A percentile compares a stretch with the other conserved stretches of the same genome.
Conservation (phyloP, 2,113 vertebrate genomes). For the Dryoscopus gambensis region DNA sequence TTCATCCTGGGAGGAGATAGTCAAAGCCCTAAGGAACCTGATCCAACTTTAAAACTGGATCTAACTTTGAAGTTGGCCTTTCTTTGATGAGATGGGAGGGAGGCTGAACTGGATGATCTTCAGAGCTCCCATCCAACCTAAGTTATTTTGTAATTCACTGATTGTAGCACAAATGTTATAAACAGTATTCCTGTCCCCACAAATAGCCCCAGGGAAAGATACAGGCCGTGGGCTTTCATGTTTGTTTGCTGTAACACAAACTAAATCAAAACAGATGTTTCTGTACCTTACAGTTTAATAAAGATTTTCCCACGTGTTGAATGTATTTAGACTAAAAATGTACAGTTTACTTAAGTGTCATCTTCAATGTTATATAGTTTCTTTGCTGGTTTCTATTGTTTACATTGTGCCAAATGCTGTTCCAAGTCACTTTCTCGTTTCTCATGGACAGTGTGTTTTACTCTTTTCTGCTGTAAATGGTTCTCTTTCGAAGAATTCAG, state of each 20-base stretch:
- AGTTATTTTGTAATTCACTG: neutral
- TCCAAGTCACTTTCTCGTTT: neutral
- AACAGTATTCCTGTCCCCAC: neutral
- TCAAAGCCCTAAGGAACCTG: neutral
- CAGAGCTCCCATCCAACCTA: neutral
- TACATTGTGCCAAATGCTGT: neutral
- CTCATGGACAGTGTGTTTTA: neutral
- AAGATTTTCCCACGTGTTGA: slow-evolving; percentile 22
- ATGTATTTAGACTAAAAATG: slow-evolving; percentile 28
- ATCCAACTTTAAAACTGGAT: neutral
- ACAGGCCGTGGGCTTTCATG: slow-evolving; percentile 7
- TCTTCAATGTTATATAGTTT: neutral
- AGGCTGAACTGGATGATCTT: neutral
- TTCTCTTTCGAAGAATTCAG: neutral
- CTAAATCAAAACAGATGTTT: slow-evolving; percentile 47
- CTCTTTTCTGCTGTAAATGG: neutral
- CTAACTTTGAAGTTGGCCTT: neutral
- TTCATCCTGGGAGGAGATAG: neutral
- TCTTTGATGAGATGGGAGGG: neutral
- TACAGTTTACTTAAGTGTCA: neutral
- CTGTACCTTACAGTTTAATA: neutral
- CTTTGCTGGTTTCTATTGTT: neutral
- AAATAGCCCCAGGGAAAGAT: neutral
- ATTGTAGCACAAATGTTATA: neutral
- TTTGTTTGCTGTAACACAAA: neutral